phyloP scores from a whole-genome alignment of 2,797 vertebrate genomes.

The Leuciscus waleckii region DNA sequence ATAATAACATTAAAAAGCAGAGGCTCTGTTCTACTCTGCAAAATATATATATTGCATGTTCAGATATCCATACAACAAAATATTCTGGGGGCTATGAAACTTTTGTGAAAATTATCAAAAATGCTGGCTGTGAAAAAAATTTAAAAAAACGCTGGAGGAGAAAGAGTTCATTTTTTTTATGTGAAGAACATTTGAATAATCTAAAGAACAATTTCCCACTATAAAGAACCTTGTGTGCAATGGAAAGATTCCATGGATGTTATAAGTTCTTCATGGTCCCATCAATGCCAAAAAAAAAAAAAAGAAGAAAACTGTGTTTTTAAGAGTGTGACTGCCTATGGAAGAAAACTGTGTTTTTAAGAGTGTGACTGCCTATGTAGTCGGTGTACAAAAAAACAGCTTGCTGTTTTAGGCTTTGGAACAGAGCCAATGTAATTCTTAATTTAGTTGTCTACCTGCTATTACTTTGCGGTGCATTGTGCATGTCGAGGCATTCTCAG shows the following conservation, averaged over 20 bases:
- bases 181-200: not conserved
- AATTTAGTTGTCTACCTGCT: not conserved
- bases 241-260: not conserved
- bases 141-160: no score
- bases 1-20: no score
- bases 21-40: no score
- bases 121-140: no score
- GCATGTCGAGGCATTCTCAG: not conserved
- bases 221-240: not conserved
- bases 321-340: not conserved
- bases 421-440: not conserved
- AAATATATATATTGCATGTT: no score
- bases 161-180: not conserved
- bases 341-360: not conserved
- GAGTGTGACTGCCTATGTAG: not conserved
- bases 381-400: not conserved
- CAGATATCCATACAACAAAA: no score
- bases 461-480: conserved; percentile 1
- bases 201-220: not conserved
- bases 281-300: not conserved
- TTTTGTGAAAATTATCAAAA: no score
- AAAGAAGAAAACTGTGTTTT: not conserved
- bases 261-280: not conserved
- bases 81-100: no score
- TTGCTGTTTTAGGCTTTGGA: not conserved